Evolutionary conservation across 2,797 vertebrate species (phyloP).

Genomic region (Platyrinchus mystaceus): DNA sequence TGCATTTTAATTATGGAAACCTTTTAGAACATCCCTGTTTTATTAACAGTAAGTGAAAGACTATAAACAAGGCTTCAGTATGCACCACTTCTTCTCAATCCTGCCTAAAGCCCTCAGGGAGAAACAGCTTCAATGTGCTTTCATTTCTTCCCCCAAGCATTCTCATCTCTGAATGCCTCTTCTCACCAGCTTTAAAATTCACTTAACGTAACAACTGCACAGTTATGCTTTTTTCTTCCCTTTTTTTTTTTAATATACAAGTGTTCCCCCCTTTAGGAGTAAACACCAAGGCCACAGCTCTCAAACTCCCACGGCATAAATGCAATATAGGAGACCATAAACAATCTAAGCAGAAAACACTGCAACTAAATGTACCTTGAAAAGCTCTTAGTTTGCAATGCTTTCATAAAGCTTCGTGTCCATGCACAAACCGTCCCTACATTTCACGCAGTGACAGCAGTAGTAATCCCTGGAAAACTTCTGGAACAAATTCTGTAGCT

Average conservation of each 20-base stretch:
- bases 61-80: conserved; percentile 62
- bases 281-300: conserved; percentile 30
- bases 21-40: conserved; percentile 66
- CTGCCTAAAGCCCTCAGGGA: conserved; percentile 45
- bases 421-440: not conserved
- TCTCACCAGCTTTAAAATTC: conserved; percentile 54
- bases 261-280: conserved; percentile 20
- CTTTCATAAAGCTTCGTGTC: not conserved
- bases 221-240: not conserved
- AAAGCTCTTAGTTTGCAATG: conserved; percentile 15
- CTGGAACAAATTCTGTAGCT: conserved; percentile 19
- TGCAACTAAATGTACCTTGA: conserved; percentile 31
- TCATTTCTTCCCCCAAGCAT: conserved; percentile 37
- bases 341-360: conserved; percentile 34
- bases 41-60: conserved; percentile 67
- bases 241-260: not conserved
- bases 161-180: conserved; percentile 52
- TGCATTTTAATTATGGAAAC: conserved; percentile 66
- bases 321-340: not conserved
- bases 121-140: conserved; percentile 30
- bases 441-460: not conserved
- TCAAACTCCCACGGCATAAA: conserved; percentile 7
- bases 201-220: conserved; percentile 48
- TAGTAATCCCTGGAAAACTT: conserved; percentile 29
- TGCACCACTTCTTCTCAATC: conserved; percentile 53